Percentiles rank a stretch among this genome's conserved stretches.
Conservation (phyloP, 2,113 vertebrate species). For the Sterrhoptilus dennistouni region DNA sequence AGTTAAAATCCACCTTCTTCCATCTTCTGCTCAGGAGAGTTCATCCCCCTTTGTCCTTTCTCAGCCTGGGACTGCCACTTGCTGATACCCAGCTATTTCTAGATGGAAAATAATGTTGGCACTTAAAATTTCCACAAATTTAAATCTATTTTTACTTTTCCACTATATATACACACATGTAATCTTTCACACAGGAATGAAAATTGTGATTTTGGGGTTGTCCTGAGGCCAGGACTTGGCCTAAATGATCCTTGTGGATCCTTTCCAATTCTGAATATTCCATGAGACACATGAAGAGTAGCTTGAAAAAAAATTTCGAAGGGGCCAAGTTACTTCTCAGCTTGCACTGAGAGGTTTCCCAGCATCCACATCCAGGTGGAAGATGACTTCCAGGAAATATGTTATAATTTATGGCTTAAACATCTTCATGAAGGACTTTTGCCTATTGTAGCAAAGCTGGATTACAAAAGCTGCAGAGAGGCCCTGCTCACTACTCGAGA, state of each 20-base stretch:
- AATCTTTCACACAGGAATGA: neutral
- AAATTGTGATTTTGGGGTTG: neutral
- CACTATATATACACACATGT: neutral
- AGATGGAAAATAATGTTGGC: neutral
- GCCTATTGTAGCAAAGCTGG: neutral
- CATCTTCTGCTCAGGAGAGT: neutral
- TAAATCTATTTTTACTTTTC: neutral
- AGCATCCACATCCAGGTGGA: neutral
- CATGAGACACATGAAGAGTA: neutral
- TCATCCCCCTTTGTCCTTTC: neutral
- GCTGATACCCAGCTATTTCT: neutral
- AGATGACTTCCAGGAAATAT: neutral
- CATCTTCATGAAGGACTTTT: neutral
- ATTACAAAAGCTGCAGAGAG: neutral
- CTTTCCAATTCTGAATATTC: neutral
- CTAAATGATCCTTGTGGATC: neutral
- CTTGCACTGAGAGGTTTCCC: neutral
- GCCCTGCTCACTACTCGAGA: neutral
- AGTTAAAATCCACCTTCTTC: neutral
- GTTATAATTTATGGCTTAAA: neutral
- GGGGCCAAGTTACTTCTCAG: neutral
- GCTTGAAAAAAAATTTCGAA: neutral
- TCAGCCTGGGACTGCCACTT: neutral
- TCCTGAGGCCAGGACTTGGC: neutral
- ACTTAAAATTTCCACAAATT: neutral